Evolutionary conservation across 2,888 invertebrate genomes (phyloP).

Genomic region (Drosophila engyochracea): DNA sequence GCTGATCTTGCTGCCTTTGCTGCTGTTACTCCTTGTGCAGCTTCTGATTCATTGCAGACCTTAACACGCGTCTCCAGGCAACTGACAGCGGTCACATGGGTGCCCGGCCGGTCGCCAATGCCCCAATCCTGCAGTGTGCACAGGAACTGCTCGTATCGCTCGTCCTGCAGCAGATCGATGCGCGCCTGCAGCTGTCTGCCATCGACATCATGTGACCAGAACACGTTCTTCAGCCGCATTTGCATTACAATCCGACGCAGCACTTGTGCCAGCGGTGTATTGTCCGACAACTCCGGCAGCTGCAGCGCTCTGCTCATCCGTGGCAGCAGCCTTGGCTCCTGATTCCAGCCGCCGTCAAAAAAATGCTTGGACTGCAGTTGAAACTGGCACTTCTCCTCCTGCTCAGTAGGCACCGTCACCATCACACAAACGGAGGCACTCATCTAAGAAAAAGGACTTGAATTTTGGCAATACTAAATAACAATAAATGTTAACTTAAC

Average conservation of each 20-base stretch:
- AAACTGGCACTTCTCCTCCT: conserved; percentile 83
- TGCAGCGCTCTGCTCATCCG: conserved; percentile 9
- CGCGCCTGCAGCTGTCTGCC: conserved; percentile 86
- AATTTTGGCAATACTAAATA: conserved; percentile 15
- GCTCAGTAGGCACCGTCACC: conserved; percentile 86
- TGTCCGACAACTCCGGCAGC: conserved; percentile 10
- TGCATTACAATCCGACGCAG: conserved; percentile 86
- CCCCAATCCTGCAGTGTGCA: conserved; percentile 87
- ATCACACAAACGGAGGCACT: conserved; percentile 86
- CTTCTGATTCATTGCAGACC: background rate
- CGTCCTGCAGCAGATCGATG: conserved; percentile 87
- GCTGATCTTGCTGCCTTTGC: no score
- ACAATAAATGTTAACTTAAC: background rate
- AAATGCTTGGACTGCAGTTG: conserved; percentile 1
- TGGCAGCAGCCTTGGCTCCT: conserved; percentile 75
- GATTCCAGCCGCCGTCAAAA: background rate
- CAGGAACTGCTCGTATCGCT: conserved; percentile 87
- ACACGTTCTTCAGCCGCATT: conserved; percentile 86
- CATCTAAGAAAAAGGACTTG: conserved; percentile 36
- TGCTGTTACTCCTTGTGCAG: background rate
- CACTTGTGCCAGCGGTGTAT: conserved; percentile 79
- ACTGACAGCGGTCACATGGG: conserved; percentile 87
- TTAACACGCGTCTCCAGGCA: conserved; percentile 84
- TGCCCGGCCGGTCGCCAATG: conserved; percentile 87
- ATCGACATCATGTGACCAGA: conserved; percentile 86